phyloP scores from a whole-genome alignment of 1,140 invertebrate genomes.

The Sminthurinus signatus region DNA sequence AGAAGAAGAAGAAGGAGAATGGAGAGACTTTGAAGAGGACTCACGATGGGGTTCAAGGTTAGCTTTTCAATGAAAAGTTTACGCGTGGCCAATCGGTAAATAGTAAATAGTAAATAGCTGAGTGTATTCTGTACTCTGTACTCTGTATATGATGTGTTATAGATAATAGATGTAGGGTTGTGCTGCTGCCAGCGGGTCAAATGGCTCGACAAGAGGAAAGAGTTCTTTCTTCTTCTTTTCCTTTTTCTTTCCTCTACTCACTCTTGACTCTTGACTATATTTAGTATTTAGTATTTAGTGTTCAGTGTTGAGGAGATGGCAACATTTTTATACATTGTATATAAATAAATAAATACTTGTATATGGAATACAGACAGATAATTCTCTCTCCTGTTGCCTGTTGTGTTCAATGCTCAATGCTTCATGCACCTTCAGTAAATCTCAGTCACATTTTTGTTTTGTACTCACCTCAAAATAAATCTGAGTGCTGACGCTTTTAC shows the following conservation, averaged over 20 bases:
- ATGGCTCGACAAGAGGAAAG: not conserved
- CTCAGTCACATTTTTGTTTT: constrained; percentile 9
- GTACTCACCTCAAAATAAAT: constrained; percentile 9
- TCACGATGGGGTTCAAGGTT: constrained; percentile 29
- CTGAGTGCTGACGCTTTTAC: constrained; percentile 7
- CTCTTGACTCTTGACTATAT: not conserved
- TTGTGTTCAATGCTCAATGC: not conserved
- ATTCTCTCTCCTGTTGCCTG: too few species aligned
- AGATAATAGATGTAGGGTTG: too few species aligned
- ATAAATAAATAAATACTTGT: too few species aligned
- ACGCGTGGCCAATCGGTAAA: constrained; percentile 40
- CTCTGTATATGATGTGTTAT: too few species aligned
- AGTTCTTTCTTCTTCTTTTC: not conserved
- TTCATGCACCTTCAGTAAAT: not conserved
- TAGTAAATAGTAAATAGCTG: constrained; percentile 38
- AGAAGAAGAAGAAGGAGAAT: too few species aligned
- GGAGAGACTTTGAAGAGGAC: too few species aligned
- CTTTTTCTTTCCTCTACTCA: not conserved
- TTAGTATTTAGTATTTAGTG: too few species aligned
- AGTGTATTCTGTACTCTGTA: too few species aligned
- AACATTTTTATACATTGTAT: too few species aligned
- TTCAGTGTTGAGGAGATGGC: too few species aligned
- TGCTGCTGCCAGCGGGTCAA: constrained; percentile 23
- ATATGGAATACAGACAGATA: too few species aligned
- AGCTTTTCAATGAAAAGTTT: constrained; percentile 37